Evolutionary conservation across 2,797 vertebrate species (phyloP), one percentile per base, ranked within the genome.

Genomic region (Lepilemur ruficaudatus): DNA sequence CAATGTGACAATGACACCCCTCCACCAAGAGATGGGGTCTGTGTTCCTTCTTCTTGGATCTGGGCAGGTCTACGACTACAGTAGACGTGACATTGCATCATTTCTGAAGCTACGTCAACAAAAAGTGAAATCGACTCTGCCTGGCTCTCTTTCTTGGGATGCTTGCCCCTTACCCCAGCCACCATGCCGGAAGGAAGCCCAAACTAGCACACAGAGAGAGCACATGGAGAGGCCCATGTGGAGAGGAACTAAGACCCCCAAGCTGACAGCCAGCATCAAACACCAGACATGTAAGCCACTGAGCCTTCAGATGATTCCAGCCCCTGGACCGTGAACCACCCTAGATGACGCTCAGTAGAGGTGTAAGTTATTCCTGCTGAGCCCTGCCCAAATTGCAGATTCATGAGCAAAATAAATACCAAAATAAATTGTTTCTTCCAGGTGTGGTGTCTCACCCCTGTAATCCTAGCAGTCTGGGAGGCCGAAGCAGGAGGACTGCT

Each of bases 361-460:
- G 90, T 18, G 70, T 6, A 32, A 46, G 8, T 17, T 18, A 23
- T 32, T 25, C 79, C 90, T 50, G 3, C 78, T 3, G 35, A 75
- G 55, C 59, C 83, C 94, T 88, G 25, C 76, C 75, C 79, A 61
- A 41, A 50, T 5, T 43, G 41, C 79, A 96, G 89, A 67, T 78
- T 61, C 57, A 23, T 9, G 46, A 59, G 57, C 70, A 73, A 91
- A 93, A 86, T 61, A 93, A 80, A 89, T n/a, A 65, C 4, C 32
- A 32, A n/a, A n/a, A n/a, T n/a, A n/a, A n/a, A 65, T 65, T 65
- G 57, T 59, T 59, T 28, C 57, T 25, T 23, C 57, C 57, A 28
- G 57, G 23, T 25, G 1, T 25, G 4, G 57, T 59, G 57, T 23
- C 57, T 28, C 23, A 59, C 10, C 4, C 57, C 55, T 59, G 57